Percentiles rank a stretch among this genome's conserved stretches.
phyloP scores from a whole-genome alignment of 2,888 invertebrate genomes.

The Perizoma flavofasciatum region DNA sequence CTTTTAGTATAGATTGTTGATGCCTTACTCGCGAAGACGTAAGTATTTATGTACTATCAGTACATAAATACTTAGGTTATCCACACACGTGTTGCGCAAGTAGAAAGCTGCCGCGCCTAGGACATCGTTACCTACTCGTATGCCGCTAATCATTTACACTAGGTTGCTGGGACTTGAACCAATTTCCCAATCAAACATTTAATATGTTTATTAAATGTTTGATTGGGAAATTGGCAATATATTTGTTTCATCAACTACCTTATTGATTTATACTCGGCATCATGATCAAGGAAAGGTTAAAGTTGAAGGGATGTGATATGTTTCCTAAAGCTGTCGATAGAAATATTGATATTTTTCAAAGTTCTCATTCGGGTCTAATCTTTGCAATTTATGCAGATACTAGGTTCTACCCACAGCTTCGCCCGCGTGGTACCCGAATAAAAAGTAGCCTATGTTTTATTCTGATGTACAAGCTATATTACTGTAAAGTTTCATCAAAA shows the following conservation, averaged over 20 bases:
- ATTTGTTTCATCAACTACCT: neutral
- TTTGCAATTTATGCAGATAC: no score
- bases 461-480: no score
- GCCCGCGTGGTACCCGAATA: no score
- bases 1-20: no score
- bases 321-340: neutral
- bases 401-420: no score
- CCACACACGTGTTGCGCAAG: constrained; percentile 25
- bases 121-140: constrained; percentile 20
- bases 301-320: neutral
- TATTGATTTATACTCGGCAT: no score
- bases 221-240: no score
- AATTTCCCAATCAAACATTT: neutral
- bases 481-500: no score
- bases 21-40: no score
- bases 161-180: neutral
- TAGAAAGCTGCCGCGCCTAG: constrained; percentile 30
- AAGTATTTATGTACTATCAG: constrained; percentile 10
- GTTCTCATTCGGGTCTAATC: no score
- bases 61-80: constrained; percentile 1
- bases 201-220: no score
- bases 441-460: no score
- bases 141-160: constrained; percentile 17
- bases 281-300: neutral
- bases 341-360: neutral